phyloP scores from a whole-genome alignment of 1,140 invertebrate genomes.

The Leptopilina boulardi region DNA sequence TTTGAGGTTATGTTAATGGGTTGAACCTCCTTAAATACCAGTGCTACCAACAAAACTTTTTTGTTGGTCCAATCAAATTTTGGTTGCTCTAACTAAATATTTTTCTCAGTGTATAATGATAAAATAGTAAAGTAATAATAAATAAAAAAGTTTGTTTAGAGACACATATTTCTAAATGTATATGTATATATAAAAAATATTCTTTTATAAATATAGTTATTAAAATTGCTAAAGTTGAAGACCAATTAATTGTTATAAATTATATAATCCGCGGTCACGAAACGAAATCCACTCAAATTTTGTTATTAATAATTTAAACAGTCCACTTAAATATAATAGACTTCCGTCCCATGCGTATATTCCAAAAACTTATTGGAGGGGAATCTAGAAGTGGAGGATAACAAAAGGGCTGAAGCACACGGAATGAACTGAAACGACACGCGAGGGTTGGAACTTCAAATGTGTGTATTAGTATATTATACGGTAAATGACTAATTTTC shows the following conservation, averaged over 20 bases:
- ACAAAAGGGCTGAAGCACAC: slow-evolving; percentile 54
- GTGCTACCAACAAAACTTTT: too few relatives aligned
- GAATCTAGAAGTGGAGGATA: slow-evolving; percentile 57
- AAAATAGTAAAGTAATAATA: too few relatives aligned
- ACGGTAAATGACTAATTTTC: neutral
- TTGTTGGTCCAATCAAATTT: too few relatives aligned
- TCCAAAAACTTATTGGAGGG: slow-evolving; percentile 52
- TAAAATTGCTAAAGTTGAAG: neutral
- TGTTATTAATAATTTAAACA: slow-evolving; percentile 20
- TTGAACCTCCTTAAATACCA: too few relatives aligned
- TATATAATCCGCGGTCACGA: neutral
- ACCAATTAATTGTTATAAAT: neutral
- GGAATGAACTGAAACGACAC: slow-evolving; percentile 54
- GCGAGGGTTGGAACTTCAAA: slow-evolving; percentile 47
- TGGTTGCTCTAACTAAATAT: too few relatives aligned
- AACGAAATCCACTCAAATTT: neutral
- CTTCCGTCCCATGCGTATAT: slow-evolving; percentile 22
- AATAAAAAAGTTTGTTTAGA: too few relatives aligned
- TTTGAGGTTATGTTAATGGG: too few relatives aligned
- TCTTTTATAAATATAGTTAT: too few relatives aligned
- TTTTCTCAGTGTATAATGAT: too few relatives aligned
- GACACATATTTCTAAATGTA: too few relatives aligned
- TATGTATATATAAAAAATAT: too few relatives aligned
- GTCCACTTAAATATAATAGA: slow-evolving; percentile 32
- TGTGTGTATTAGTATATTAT: slow-evolving; percentile 26